Percentiles rank a stretch among this genome's conserved stretches.
phyloP scores from a whole-genome alignment of 2,113 vertebrate species.

The Lynx canadensis region DNA sequence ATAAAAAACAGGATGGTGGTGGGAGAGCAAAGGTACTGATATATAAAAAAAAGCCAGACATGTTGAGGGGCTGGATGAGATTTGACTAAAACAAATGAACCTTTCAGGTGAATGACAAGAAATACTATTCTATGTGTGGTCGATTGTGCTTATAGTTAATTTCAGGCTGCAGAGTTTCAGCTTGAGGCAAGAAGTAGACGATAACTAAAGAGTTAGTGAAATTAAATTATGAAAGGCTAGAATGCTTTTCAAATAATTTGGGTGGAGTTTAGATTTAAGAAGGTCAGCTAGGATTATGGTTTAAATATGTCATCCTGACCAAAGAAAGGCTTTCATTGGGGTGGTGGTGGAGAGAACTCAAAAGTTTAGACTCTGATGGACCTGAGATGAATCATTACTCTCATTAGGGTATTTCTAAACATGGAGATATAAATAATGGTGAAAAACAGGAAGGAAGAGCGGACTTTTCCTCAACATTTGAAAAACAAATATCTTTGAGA shows the following conservation, averaged over 20 bases:
- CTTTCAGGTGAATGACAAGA: neutral
- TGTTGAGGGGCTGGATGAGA: neutral
- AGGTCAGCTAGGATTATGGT: neutral
- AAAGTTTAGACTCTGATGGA: neutral
- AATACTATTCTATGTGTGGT: neutral
- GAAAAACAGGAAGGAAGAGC: neutral
- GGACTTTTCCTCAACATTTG: neutral
- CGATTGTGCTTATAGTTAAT: neutral
- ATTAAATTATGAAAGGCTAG: neutral
- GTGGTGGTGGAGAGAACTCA: neutral
- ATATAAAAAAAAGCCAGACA: neutral
- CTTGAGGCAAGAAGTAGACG: neutral
- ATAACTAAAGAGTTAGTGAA: neutral
- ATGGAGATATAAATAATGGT: neutral
- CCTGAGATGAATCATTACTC: neutral
- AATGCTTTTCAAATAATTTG: neutral
- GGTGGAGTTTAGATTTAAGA: neutral
- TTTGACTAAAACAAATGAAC: neutral
- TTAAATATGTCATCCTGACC: neutral
- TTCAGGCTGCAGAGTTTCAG: neutral
- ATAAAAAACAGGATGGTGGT: neutral
- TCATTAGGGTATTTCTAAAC: neutral
- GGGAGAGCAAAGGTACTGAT: neutral
- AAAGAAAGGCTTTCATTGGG: neutral
- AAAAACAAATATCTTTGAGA: neutral